phyloP scores from a whole-genome alignment of 2,888 invertebrate species.

The Microctonus aethiopoides region DNA sequence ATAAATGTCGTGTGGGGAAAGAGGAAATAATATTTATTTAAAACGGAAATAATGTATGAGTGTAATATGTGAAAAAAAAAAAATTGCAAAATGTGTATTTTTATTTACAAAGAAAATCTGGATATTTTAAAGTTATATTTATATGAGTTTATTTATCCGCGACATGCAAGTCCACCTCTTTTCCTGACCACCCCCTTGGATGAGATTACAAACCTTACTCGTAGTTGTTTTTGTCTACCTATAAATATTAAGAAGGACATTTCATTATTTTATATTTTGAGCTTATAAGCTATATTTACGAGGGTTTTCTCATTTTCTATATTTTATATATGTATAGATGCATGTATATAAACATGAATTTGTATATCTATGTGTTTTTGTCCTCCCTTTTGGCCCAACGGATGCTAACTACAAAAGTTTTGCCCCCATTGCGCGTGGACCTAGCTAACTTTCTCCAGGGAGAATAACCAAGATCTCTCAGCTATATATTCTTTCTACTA shows the following conservation, averaged over 20 bases:
- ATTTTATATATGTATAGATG: neutral
- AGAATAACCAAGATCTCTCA: conserved; percentile 24
- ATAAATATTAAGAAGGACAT: conserved; percentile 58
- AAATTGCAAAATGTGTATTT: neutral
- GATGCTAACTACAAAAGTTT: conserved; percentile 49
- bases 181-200: neutral
- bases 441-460: conserved; percentile 40
- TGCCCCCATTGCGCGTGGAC: conserved; percentile 39
- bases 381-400: conserved; percentile 19
- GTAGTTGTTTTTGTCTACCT: conserved; percentile 13
- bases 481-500: conserved; percentile 14
- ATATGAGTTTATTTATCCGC: conserved; percentile 31
- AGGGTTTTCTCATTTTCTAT: conserved; percentile 35
- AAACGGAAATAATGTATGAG: neutral
- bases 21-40: neutral
- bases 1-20: neutral
- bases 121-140: conserved; percentile 36
- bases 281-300: conserved; percentile 60
- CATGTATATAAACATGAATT: no score
- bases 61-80: neutral
- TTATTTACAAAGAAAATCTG: conserved; percentile 26
- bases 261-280: conserved; percentile 59
- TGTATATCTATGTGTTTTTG: conserved; percentile 7
- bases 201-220: conserved; percentile 20
- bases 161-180: neutral